Conservation (phyloP, 2,797 vertebrate genomes). For the Antrozous pallidus region DNA sequence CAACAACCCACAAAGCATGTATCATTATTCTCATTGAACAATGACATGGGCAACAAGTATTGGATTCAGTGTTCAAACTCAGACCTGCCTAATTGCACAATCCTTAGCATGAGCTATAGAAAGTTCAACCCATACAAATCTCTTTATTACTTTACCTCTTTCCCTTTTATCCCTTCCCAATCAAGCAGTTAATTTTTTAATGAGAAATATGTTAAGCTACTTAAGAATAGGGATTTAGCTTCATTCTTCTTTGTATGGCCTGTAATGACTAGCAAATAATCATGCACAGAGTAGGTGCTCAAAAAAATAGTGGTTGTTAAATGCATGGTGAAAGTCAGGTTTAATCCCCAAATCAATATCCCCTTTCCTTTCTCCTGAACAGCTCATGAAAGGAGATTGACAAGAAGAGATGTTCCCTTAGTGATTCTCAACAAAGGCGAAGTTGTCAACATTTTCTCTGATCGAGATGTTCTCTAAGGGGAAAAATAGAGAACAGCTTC, state of each 20-base stretch:
- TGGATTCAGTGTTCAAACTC: neutral
- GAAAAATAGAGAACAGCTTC: slow-evolving; percentile 25
- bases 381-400: neutral
- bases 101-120: neutral
- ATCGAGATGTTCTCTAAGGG: neutral
- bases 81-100: neutral
- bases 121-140: neutral
- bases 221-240: neutral
- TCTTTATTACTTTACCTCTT: neutral
- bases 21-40: neutral
- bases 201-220: neutral
- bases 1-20: neutral
- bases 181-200: neutral
- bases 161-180: neutral
- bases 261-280: neutral
- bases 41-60: neutral
- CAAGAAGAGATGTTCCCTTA: slow-evolving; percentile 35
- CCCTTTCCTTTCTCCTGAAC: neutral
- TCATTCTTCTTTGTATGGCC: neutral
- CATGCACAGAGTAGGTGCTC: neutral
- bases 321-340: neutral
- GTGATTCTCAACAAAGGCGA: slow-evolving; percentile 19
- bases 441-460: slow-evolving; percentile 40
- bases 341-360: neutral
- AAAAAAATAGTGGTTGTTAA: neutral